phyloP scores from a whole-genome alignment of 2,888 invertebrate genomes.

The Drosophila subsilvestris region DNA sequence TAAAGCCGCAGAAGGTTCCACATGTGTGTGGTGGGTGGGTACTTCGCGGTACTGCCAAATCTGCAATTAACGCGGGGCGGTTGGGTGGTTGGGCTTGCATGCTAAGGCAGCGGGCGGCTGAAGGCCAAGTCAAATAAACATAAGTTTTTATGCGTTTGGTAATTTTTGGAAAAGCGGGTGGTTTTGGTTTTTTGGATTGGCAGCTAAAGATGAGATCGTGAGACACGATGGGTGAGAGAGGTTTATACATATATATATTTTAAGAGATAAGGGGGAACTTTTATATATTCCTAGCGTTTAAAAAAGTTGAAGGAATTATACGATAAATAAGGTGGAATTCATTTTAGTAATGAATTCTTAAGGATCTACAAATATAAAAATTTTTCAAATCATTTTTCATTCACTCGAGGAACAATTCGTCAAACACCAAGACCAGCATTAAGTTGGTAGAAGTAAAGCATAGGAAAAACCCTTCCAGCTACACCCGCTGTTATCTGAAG shows the following conservation, averaged over 20 bases:
- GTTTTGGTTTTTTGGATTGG: constrained; percentile 39
- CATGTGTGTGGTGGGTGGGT: constrained; percentile 21
- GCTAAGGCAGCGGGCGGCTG: constrained; percentile 30
- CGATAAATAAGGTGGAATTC: no score
- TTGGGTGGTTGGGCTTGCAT: constrained; percentile 7
- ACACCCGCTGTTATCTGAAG: no score
- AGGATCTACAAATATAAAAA: no score
- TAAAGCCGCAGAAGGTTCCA: constrained; percentile 51
- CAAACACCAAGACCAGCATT: no score
- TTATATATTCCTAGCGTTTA: not conserved
- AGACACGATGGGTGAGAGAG: no score
- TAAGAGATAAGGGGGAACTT: not conserved
- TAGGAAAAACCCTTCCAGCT: no score
- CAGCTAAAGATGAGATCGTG: constrained; percentile 46
- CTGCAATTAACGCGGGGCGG: constrained; percentile 75
- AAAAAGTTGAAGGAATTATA: not conserved
- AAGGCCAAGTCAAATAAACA: constrained; percentile 80
- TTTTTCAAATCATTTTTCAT: no score
- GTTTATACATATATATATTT: no score
- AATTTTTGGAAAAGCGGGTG: constrained; percentile 48
- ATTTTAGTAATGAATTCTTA: no score
- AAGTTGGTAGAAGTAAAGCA: no score
- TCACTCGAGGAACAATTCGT: no score
- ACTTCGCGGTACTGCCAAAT: constrained; percentile 63
- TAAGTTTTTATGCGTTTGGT: constrained; percentile 76